phyloP scores from a whole-genome alignment of 2,888 invertebrate genomes.

The Molanna angustata region DNA sequence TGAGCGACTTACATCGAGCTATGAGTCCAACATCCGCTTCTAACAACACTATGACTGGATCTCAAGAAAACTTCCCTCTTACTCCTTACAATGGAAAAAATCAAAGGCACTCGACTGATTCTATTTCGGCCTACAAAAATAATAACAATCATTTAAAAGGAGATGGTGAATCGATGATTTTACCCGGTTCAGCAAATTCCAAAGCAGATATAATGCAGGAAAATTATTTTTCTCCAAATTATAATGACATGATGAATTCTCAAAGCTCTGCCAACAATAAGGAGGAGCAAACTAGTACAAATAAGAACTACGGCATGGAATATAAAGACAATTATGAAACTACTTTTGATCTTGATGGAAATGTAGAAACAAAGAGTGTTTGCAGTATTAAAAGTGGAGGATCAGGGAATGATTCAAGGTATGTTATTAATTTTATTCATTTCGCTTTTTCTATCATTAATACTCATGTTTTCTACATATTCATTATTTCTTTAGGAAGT shows the following conservation, averaged over 20 bases:
- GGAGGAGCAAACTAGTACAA: slow-evolving; percentile 41
- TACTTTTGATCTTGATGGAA: slow-evolving; percentile 88
- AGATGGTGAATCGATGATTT: slow-evolving; percentile 50
- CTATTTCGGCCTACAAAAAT: slow-evolving; percentile 40
- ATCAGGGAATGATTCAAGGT: slow-evolving; percentile 80
- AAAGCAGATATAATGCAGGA: slow-evolving; percentile 47
- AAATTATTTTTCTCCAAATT: slow-evolving; percentile 44
- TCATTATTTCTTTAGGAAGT: too few species aligned
- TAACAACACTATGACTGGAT: slow-evolving; percentile 22
- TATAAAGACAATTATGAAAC: slow-evolving; percentile 77
- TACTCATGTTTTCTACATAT: too few species aligned
- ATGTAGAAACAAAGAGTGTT: slow-evolving; percentile 87
- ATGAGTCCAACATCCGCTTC: slow-evolving; percentile 43
- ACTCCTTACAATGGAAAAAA: slow-evolving; percentile 39
- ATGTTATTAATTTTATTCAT: too few species aligned
- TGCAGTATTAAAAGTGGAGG: slow-evolving; percentile 77
- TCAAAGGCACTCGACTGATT: slow-evolving; percentile 36
- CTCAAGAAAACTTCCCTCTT: slow-evolving; percentile 61
- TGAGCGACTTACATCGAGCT: slow-evolving; percentile 45
- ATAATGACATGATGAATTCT: slow-evolving; percentile 32
- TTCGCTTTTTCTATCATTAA: too few species aligned
- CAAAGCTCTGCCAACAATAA: slow-evolving; percentile 39
- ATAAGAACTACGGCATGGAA: slow-evolving; percentile 45
- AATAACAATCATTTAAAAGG: slow-evolving; percentile 50
- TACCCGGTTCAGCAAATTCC: slow-evolving; percentile 47